Conservation (phyloP, 2,888 invertebrate species). For the Steromphala cineraria region DNA sequence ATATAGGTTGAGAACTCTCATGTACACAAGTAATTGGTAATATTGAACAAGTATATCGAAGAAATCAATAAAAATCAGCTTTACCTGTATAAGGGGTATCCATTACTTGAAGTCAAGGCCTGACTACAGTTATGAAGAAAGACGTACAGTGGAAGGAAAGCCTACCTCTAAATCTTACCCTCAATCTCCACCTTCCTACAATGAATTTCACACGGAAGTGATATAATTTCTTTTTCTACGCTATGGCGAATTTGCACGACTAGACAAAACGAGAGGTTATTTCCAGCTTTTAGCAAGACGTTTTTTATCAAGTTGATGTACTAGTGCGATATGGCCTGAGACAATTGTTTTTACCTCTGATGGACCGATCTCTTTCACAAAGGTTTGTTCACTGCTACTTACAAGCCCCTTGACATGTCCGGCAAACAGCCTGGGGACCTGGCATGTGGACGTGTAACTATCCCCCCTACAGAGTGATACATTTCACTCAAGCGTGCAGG, state of each 20-base stretch:
- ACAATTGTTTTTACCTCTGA: neutral
- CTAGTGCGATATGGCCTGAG: slow-evolving; percentile 1
- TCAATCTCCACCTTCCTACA: neutral
- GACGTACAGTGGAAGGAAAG: too few relatives aligned
- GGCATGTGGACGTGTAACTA: neutral
- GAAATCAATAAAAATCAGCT: too few relatives aligned
- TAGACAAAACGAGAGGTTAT: slow-evolving; percentile 17
- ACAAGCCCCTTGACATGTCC: neutral
- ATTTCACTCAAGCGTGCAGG: neutral
- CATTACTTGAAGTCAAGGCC: neutral
- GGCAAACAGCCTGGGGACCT: neutral
- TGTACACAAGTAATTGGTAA: too few relatives aligned
- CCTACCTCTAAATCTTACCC: neutral
- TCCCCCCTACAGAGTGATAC: neutral
- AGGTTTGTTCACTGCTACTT: neutral
- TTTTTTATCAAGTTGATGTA: slow-evolving; percentile 5
- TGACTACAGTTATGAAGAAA: too few relatives aligned
- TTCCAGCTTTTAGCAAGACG: neutral
- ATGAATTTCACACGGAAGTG: slow-evolving; percentile 13
- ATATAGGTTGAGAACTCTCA: too few relatives aligned
- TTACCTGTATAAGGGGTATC: neutral
- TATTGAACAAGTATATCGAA: too few relatives aligned
- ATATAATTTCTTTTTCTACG: slow-evolving; percentile 16
- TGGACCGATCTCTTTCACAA: neutral
- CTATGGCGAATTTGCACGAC: slow-evolving; percentile 6